These are phyloP conservation scores for Latrodectus geometricus DNA, from an alignment of 1,140 invertebrate genomes.

Conservation along the genomic window DNA sequence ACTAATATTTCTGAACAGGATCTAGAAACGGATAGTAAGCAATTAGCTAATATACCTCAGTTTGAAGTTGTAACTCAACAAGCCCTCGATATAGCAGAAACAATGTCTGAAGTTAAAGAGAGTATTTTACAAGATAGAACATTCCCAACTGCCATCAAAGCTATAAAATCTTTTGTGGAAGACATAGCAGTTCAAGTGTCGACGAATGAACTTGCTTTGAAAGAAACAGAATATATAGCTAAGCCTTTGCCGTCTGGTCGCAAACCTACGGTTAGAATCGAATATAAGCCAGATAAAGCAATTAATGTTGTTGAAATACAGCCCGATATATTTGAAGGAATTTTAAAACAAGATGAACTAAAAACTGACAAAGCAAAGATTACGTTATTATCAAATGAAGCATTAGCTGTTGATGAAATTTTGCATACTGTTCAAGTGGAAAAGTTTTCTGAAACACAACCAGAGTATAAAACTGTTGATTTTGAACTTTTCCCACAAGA, in stretches of 20 bases:
- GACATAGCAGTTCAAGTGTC: constrained; percentile 32
- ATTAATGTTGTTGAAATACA: constrained; percentile 37
- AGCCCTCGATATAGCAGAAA: constrained; percentile 52
- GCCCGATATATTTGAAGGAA: constrained; percentile 42
- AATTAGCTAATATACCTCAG: background rate
- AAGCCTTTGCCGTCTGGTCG: constrained; percentile 68
- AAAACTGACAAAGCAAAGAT: constrained; percentile 23
- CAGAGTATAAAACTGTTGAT: constrained; percentile 3
- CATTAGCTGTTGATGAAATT: constrained; percentile 32
- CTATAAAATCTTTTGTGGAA: constrained; percentile 23
- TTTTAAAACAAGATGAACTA: background rate
- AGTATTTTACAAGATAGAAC: background rate
- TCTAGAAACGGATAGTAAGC: constrained; percentile 23
- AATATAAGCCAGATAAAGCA: constrained; percentile 50
- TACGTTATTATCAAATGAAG: constrained; percentile 21
- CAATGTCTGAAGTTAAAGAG: constrained; percentile 35
- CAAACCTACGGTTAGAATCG: constrained; percentile 70
- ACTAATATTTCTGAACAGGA: constrained; percentile 46
- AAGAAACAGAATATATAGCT: constrained; percentile 56
- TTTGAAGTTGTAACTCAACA: constrained; percentile 26
- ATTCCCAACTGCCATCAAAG: background rate
- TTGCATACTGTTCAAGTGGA: constrained; percentile 5
- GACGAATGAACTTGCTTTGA: constrained; percentile 25
- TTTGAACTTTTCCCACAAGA: constrained; percentile 15
- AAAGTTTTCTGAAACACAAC: constrained; percentile 8